Percentiles rank a stretch among this genome's conserved stretches.
Evolutionary conservation across 1,140 invertebrate genomes (phyloP).

Genomic region (Drosophila albomicans): DNA sequence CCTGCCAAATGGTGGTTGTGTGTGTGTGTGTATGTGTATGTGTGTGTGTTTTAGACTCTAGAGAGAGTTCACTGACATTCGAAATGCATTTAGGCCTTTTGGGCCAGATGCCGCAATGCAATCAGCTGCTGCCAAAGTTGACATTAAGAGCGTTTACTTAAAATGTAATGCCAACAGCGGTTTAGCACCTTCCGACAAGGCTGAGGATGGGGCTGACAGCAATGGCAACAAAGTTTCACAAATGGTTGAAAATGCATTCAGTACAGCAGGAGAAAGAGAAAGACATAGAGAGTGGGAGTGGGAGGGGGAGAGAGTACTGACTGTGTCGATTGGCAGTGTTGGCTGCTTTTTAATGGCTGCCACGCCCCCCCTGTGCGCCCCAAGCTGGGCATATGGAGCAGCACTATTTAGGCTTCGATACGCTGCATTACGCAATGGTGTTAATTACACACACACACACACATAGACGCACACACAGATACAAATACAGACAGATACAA

Average conservation of each 20-base stretch:
- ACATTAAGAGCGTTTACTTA: constrained; percentile 54
- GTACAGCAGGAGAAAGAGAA: constrained; percentile 6
- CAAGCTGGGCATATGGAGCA: constrained; percentile 75
- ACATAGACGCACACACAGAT: constrained; percentile 24
- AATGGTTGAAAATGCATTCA: constrained; percentile 34
- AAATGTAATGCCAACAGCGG: constrained; percentile 63
- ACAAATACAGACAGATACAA: constrained; percentile 24
- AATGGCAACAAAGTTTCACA: constrained; percentile 58
- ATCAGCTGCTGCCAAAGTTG: constrained; percentile 51
- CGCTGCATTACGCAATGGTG: constrained; percentile 84
- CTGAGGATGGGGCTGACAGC: constrained; percentile 19
- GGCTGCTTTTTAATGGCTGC: constrained; percentile 52
- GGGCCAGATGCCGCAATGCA: constrained; percentile 39
- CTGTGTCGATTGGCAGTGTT: constrained; percentile 51
- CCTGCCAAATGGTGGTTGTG: constrained; percentile 10
- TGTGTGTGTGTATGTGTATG: neutral
- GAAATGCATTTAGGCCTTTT: constrained; percentile 6
- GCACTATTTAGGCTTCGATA: constrained; percentile 84
- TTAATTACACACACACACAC: constrained; percentile 80
- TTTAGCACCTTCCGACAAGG: constrained; percentile 66
- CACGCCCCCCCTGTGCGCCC: constrained; percentile 29
- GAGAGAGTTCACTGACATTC: constrained; percentile 65
- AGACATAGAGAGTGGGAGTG: constrained; percentile 11
- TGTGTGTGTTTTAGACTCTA: constrained; percentile 3
- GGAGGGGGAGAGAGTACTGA: constrained; percentile 8